A percentile compares a stretch with the other conserved stretches of the same genome.
phyloP scores from a whole-genome alignment of 2,797 vertebrate species.

The Melanotaenia boesemani region DNA sequence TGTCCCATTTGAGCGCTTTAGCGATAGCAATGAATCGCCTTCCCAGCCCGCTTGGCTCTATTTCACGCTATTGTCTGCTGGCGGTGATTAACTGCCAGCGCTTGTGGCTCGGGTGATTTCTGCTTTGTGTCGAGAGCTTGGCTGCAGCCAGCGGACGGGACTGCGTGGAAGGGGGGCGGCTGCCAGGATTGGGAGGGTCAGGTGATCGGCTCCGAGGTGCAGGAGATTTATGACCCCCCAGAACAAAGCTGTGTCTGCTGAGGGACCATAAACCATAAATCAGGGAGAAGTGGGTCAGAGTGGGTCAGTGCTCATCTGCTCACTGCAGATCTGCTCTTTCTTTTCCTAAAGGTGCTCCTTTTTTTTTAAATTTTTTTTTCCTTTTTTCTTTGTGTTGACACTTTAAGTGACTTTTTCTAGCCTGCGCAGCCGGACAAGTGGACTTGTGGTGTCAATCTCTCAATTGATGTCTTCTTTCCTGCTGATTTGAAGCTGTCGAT shows the following conservation, averaged over 20 bases:
- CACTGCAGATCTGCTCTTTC: conserved; percentile 55
- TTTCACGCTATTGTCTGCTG: conserved; percentile 64
- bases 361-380: background rate
- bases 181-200: conserved; percentile 68
- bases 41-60: conserved; percentile 41
- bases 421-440: conserved; percentile 3
- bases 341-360: conserved; percentile 39
- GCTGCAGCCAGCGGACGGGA: conserved; percentile 41
- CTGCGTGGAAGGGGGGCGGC: conserved; percentile 10
- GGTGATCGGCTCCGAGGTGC: conserved; percentile 74
- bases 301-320: conserved; percentile 79
- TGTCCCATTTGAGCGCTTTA: conserved; percentile 49
- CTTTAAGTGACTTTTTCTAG: conserved; percentile 22
- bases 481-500: conserved; percentile 45
- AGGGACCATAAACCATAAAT: conserved; percentile 80
- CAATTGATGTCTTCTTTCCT: background rate
- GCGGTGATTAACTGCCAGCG: conserved; percentile 68
- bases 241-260: conserved; percentile 81
- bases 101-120: conserved; percentile 56
- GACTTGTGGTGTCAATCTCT: conserved; percentile 7
- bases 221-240: conserved; percentile 82
- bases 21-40: conserved; percentile 39
- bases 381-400: conserved; percentile 4
- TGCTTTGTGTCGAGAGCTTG: conserved; percentile 59
- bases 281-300: conserved; percentile 82